Evolutionary conservation across 2,113 vertebrate genomes (phyloP).

Genomic region (Hypomesus transpacificus): DNA sequence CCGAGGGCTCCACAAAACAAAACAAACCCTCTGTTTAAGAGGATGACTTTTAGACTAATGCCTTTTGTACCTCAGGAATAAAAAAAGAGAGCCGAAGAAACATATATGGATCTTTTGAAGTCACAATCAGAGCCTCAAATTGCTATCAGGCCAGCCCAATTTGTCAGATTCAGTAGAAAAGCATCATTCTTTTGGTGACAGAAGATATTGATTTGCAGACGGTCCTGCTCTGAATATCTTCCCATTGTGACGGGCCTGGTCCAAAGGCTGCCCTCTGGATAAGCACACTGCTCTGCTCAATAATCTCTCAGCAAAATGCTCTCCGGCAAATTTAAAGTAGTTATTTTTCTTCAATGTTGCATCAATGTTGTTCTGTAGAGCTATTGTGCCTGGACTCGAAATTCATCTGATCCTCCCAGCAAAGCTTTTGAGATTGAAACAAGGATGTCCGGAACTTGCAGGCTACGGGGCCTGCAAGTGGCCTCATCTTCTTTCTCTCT

Average conservation of each 20-base stretch:
- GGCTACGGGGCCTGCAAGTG: no score
- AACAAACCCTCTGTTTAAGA: constrained; percentile 30
- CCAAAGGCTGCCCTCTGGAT: constrained; percentile 53
- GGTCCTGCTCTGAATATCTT: constrained; percentile 51
- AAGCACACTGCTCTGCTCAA: constrained; percentile 36
- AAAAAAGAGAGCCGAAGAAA: constrained; percentile 28
- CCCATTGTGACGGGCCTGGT: constrained; percentile 37
- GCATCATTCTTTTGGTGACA: constrained; percentile 59
- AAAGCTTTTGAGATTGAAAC: no score
- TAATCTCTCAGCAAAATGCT: constrained; percentile 21
- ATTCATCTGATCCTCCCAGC: no score
- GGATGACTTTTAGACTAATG: constrained; percentile 9
- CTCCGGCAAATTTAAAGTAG: constrained; percentile 36
- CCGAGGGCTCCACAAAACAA: constrained; percentile 20
- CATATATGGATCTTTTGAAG: constrained; percentile 38
- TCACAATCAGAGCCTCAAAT: constrained; percentile 41
- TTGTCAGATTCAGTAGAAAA: constrained; percentile 50
- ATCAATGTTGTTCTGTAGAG: constrained; percentile 33
- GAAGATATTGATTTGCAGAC: constrained; percentile 60
- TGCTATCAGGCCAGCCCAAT: constrained; percentile 49
- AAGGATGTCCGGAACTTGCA: no score
- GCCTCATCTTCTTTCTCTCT: no score
- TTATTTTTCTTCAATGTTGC: constrained; percentile 30
- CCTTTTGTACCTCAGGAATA: constrained; percentile 4
- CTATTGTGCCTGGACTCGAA: constrained; percentile 39